phyloP scores from a whole-genome alignment of 2,797 vertebrate genomes.

The Tamandua tetradactyla region DNA sequence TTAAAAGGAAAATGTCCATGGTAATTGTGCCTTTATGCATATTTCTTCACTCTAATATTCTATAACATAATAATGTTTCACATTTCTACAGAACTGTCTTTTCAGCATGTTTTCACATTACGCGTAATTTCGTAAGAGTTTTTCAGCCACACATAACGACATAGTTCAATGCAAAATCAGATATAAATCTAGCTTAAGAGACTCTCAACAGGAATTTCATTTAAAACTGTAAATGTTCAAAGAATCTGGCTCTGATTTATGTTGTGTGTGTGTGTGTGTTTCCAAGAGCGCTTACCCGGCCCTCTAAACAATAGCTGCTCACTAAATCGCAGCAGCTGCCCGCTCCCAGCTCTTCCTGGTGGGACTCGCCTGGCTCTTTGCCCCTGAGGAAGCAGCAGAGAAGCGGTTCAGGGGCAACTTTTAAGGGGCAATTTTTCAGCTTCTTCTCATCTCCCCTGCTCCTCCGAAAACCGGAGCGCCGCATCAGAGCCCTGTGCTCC shows the following conservation, averaged over 20 bases:
- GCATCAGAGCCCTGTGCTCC: accelerated
- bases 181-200: conserved; percentile 91
- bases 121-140: conserved; percentile 87
- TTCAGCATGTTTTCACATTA: conserved; percentile 89
- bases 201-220: conserved; percentile 90
- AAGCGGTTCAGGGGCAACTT: not conserved
- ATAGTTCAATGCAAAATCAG: conserved; percentile 89
- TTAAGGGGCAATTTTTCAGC: not conserved
- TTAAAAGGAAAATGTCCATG: conserved; percentile 83
- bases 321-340: conserved; percentile 41
- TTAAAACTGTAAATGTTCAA: conserved; percentile 89
- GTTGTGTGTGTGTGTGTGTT: conserved; percentile 71
- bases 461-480: not conserved
- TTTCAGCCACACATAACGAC: conserved; percentile 86
- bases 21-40: conserved; percentile 84
- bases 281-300: conserved; percentile 77
- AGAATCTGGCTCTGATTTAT: conserved; percentile 87
- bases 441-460: not conserved
- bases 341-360: not conserved
- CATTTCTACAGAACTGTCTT: conserved; percentile 87
- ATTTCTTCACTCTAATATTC: conserved; percentile 82
- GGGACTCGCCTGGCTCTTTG: not conserved
- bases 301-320: conserved; percentile 72
- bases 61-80: conserved; percentile 83
- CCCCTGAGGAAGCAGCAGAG: not conserved